Conservation (phyloP, 2,888 invertebrate genomes). For the Bombyx huttoni region DNA sequence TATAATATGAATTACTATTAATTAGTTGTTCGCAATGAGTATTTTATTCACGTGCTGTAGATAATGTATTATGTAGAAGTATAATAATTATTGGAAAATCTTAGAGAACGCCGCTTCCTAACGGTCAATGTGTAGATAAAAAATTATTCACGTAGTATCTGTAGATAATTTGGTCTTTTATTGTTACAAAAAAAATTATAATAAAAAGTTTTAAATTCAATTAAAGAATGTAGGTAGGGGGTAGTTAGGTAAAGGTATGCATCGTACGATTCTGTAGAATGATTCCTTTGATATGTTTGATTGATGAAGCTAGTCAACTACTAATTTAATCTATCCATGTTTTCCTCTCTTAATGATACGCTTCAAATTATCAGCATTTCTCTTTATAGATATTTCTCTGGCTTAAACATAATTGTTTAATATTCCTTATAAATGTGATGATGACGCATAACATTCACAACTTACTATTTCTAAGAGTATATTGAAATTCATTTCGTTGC, state of each 20-base stretch:
- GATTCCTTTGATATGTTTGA: slow-evolving; percentile 30
- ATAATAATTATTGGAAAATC: background rate
- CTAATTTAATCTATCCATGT: background rate
- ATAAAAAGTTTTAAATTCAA: background rate
- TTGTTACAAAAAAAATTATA: background rate
- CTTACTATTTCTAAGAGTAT: background rate
- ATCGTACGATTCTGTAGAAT: slow-evolving; percentile 6
- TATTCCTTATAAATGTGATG: background rate
- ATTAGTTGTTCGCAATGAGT: background rate
- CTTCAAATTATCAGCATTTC: slow-evolving; percentile 14
- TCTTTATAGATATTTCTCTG: slow-evolving; percentile 11
- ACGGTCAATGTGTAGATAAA: background rate
- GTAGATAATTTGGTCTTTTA: background rate
- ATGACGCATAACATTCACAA: background rate
- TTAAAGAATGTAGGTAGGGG: background rate
- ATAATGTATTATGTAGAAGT: background rate
- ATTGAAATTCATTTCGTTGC: background rate
- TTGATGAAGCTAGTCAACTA: slow-evolving; percentile 14
- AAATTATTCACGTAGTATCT: background rate
- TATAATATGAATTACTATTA: background rate
- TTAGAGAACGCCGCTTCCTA: background rate
- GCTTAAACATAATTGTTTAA: slow-evolving; percentile 16
- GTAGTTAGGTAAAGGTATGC: background rate
- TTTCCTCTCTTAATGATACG: slow-evolving; percentile 7
- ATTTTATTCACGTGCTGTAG: background rate